Percentiles rank a stretch among this genome's conserved stretches.
Evolutionary conservation across 2,888 invertebrate genomes (phyloP).

Genomic region (Mystacides longicornis): DNA sequence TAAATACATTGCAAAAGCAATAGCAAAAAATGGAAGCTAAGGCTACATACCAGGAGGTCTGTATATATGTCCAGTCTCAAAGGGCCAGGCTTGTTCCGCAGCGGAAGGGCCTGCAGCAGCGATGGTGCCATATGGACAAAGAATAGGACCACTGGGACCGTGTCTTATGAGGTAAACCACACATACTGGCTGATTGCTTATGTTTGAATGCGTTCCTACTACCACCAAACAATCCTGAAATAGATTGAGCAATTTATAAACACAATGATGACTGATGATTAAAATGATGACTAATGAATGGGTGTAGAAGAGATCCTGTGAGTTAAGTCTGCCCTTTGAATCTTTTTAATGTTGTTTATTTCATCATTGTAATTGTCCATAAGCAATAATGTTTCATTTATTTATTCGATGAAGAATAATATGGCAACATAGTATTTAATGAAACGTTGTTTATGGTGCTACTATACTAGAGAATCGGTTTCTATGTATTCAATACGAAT

Average conservation of each 20-base stretch:
- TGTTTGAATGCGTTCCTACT: conserved; percentile 78
- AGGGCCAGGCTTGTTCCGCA: conserved; percentile 34
- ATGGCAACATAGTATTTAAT: no score
- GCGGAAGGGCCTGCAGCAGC: background rate
- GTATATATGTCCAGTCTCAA: conserved; percentile 52
- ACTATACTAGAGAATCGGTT: no score
- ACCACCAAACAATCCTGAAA: conserved; percentile 69
- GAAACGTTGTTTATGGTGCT: no score
- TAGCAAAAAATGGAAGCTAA: no score
- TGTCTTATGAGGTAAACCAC: conserved; percentile 66
- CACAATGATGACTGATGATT: background rate
- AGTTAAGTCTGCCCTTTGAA: no score
- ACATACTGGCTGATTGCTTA: conserved; percentile 71
- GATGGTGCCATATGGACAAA: conserved; percentile 72
- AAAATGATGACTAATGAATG: no score
- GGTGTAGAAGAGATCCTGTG: no score
- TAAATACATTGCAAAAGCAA: background rate
- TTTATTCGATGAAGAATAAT: no score
- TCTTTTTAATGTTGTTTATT: no score
- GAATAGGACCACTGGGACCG: conserved; percentile 51
- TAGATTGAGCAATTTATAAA: background rate
- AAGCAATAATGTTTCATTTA: no score
- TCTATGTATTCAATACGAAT: no score
- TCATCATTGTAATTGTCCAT: no score
- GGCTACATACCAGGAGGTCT: conserved; percentile 3